Conservation (phyloP, 1,140 invertebrate species). For the Phenacoccus solenopsis region DNA sequence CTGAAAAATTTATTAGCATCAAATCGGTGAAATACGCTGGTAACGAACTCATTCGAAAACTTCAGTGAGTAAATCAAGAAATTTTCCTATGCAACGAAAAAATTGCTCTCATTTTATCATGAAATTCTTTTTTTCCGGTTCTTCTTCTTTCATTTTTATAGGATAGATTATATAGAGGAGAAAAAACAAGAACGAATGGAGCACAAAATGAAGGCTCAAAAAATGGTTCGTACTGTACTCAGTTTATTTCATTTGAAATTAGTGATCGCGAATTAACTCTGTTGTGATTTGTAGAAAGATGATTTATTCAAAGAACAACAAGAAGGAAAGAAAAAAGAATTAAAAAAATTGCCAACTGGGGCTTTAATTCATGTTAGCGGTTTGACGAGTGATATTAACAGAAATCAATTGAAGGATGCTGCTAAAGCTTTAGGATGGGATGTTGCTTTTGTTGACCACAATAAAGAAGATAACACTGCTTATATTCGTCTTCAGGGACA, state of each 20-base stretch:
- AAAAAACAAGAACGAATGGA: constrained; percentile 54
- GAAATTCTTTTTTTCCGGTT: background rate
- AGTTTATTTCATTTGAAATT: too few species aligned
- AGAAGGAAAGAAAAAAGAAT: constrained; percentile 30
- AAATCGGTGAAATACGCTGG: constrained; percentile 60
- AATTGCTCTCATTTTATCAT: background rate
- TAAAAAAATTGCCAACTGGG: constrained; percentile 44
- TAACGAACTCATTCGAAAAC: constrained; percentile 51
- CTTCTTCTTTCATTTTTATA: constrained; percentile 22
- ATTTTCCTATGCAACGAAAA: constrained; percentile 6
- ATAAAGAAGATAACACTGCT: constrained; percentile 54
- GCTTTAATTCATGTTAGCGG: constrained; percentile 53
- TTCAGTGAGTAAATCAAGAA: constrained; percentile 46
- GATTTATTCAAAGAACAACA: constrained; percentile 31
- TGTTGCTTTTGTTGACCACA: constrained; percentile 61
- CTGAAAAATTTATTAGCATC: constrained; percentile 48
- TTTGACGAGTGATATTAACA: constrained; percentile 43
- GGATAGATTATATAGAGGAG: constrained; percentile 49
- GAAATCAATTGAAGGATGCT: constrained; percentile 56
- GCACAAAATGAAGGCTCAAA: constrained; percentile 40
- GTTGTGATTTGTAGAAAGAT: constrained; percentile 29
- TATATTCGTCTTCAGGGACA: constrained; percentile 55
- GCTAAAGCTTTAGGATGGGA: constrained; percentile 44
- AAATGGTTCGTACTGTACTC: constrained; percentile 35
- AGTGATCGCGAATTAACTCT: constrained; percentile 27